These are phyloP conservation scores for Drosophila tanythrix DNA, from an alignment of 2,888 invertebrate species.

Conservation along the genomic window DNA sequence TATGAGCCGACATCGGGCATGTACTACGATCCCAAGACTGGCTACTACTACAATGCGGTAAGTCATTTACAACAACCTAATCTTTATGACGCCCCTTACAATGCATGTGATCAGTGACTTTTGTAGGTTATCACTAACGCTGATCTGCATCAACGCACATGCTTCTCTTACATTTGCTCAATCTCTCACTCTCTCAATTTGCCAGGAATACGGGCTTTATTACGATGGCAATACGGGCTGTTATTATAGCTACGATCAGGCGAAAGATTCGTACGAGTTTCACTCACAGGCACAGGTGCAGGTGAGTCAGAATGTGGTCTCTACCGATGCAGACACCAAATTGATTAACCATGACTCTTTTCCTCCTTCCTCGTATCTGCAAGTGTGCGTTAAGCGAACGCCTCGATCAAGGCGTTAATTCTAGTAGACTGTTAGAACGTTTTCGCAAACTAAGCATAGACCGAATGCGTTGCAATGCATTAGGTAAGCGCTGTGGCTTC, in stretches of 20 bases:
- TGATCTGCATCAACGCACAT: slow-evolving; percentile 46
- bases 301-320: slow-evolving; percentile 58
- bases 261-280: slow-evolving; percentile 90
- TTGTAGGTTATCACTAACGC: slow-evolving; percentile 56
- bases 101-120: slow-evolving; percentile 32
- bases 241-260: slow-evolving; percentile 93
- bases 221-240: slow-evolving; percentile 94
- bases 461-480: slow-evolving; percentile 86
- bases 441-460: slow-evolving; percentile 85
- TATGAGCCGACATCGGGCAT: slow-evolving; percentile 94
- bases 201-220: slow-evolving; percentile 93
- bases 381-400: slow-evolving; percentile 57
- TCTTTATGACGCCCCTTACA: slow-evolving; percentile 62
- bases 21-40: slow-evolving; percentile 94
- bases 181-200: slow-evolving; percentile 57
- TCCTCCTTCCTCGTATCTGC: slow-evolving; percentile 57
- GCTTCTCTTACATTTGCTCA: slow-evolving; percentile 4
- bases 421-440: slow-evolving; percentile 83
- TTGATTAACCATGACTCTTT: slow-evolving; percentile 52
- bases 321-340: slow-evolving; percentile 3
- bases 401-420: slow-evolving; percentile 78
- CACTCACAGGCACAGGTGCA: slow-evolving; percentile 90
- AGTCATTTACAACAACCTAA: slow-evolving; percentile 76
- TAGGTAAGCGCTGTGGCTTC: slow-evolving; percentile 85
- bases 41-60: slow-evolving; percentile 96